Base-by-base conservation (phyloP, 2,797 vertebrate genomes). In the Sphenodon punctatus region DNA sequence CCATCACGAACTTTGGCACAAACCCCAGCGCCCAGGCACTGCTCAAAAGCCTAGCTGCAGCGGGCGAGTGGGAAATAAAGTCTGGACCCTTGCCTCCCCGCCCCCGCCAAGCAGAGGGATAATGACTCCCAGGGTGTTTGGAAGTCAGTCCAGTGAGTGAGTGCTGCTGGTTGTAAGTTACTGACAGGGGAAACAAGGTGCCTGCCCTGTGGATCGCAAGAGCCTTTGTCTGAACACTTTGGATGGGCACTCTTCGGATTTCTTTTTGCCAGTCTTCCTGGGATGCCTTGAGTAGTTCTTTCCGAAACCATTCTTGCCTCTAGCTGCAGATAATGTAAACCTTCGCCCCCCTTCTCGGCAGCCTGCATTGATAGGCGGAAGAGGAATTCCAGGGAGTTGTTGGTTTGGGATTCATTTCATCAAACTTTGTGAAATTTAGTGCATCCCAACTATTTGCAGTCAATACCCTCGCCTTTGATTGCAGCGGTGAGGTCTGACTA, bases 11-110 rank as follows among this genome's bases (percentile, higher is more conserved):
- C 16, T 49, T 27, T n/a, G 49, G 8, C 49, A 51, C 14, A 27
- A 9, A 8, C 8, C 3, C 20, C 25, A 10, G 49, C 45, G 48
- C 11, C 32, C 59, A n/a, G 14, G 67, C 39, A 16, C 41, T 32
- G 39, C 39, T 25, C 15, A 53, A 53, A 49, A 30, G 45, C 63
- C 88, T 87, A 84, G 84, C 51, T 82, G 23, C 41, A 25, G 17
- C 3, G 43, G 22, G 45, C 4, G 2, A 2, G 30, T 25, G 66
- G 19, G 41, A 3, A 1, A 3, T 1, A 43, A 12, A 30, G 38
- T 55, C 20, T 14, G 13, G n/a, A 65, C 76, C 46, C 70, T 12
- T 68, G n/a, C n/a, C n/a, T n/a, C n/a, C n/a, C n/a, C n/a, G n/a
- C n/a, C n/a, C n/a, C n/a, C n/a, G n/a, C n/a, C n/a, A n/a, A n/a